Base-by-base conservation (phyloP, 2,888 invertebrate genomes). In the Protonemura montana region DNA sequence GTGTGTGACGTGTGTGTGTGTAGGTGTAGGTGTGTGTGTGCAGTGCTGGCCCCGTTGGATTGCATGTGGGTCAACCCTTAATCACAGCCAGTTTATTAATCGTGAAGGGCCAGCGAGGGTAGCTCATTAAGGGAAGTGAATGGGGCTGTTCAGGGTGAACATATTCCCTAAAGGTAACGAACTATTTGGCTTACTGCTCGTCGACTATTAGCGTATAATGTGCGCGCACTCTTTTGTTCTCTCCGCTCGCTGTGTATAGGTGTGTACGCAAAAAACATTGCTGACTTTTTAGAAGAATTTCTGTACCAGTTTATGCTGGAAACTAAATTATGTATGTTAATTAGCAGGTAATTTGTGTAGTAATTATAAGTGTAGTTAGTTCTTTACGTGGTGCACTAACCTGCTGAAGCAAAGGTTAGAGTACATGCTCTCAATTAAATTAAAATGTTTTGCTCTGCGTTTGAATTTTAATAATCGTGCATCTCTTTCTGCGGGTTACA, bases 31-130 rank as follows among this genome's bases (percentile, higher is more conserved):
- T n/a, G n/a, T 81, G 29, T 30, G 81, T 81, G 29, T 27, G 5
- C 28, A 6, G 13, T 21, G 3, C 16, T 59, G 59, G 59, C 6
- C 16, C 59, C 59, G 59, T 59, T 59, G 59, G 16, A 59, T 59
- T 59, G 81, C 81, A 81, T 81, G 81, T 81, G 81, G 81, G 81
- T 81, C 81, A 81, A 30, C 81, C 30, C 29, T 81, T 81, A 81
- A 81, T 81, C 81, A 29, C 28, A 5, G 30, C 5, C 30, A 28
- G 81, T 81, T 81, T 81, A 81, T 30, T 81, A 81, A 81, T 81
- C 81, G 30, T 81, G 30, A 81, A 81, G 81, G 78, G 27, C 28
- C 78, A 78, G 28, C 27, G 10, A 28, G 78, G 7, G 78, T 13
- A 78, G 78, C 78, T 78, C 78, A 78, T 78, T 78, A 78, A 78